phyloP scores from a whole-genome alignment of 92 coral and sea anemone genomes.

The Porites divaricata region DNA sequence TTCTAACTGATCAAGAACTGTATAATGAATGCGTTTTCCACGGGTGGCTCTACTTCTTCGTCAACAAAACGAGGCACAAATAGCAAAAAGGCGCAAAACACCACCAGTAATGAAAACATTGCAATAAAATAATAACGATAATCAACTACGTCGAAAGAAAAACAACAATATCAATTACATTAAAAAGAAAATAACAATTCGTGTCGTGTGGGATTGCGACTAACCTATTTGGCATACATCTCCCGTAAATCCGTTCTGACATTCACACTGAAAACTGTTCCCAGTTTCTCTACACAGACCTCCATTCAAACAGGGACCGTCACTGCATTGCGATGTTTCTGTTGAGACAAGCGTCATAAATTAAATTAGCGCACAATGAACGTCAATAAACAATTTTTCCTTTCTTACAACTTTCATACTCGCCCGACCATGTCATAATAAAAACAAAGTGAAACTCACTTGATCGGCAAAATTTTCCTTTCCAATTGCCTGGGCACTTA shows the following conservation, averaged over 20 bases:
- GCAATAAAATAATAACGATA: constrained; percentile 23
- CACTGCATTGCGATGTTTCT: constrained; percentile 79
- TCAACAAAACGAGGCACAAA: constrained; percentile 1
- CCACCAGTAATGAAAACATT: constrained; percentile 42
- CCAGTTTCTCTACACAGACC: constrained; percentile 77
- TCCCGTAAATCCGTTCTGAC: constrained; percentile 82
- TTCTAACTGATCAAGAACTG: constrained; percentile 11
- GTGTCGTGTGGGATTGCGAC: constrained; percentile 8
- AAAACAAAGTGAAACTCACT: constrained; percentile 42
- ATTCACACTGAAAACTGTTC: constrained; percentile 69
- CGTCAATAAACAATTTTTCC: background rate
- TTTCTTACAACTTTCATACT: background rate
- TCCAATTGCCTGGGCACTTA: constrained; percentile 80
- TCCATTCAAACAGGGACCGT: constrained; percentile 85
- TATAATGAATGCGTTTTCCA: constrained; percentile 37
- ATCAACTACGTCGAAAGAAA: constrained; percentile 6
- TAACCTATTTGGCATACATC: constrained; percentile 88
- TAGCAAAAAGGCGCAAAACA: constrained; percentile 19
- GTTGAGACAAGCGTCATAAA: constrained; percentile 23
- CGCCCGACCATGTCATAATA: background rate
- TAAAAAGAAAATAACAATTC: background rate
- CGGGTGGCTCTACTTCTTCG: constrained; percentile 41
- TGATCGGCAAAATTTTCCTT: constrained; percentile 78
- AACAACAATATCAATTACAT: too few species aligned
- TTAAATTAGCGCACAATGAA: constrained; percentile 13